A percentile compares a stretch with the other conserved stretches of the same genome.
These are phyloP conservation scores for Eupithecia tripunctaria DNA, from an alignment of 2,888 invertebrate species.

Conservation along the genomic window DNA sequence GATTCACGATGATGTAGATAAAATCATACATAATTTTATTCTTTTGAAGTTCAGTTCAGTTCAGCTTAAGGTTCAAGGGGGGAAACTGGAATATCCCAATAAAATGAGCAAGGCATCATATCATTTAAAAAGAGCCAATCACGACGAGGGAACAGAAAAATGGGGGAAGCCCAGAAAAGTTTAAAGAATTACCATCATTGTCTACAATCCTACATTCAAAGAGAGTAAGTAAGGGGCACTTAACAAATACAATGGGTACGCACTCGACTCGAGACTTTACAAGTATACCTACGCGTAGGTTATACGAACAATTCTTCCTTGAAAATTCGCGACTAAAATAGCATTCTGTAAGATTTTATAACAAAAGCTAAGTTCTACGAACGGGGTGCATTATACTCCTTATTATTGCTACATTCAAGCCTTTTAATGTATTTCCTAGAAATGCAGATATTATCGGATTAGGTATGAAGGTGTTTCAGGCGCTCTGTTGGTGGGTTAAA, in stretches of 20 bases:
- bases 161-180: constrained; percentile 42
- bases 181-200: constrained; percentile 50
- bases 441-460: not conserved
- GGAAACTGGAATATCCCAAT: no score
- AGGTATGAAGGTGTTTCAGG: not conserved
- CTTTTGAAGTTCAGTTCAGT: no score
- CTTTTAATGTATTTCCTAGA: not conserved
- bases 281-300: constrained; percentile 46
- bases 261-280: constrained; percentile 53
- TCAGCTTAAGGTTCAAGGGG: no score
- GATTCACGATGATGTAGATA: constrained; percentile 13
- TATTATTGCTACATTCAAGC: not conserved
- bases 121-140: constrained; percentile 16
- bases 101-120: constrained; percentile 2
- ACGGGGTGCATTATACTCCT: not conserved
- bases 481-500: not conserved
- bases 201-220: constrained; percentile 49
- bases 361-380: constrained; percentile 13
- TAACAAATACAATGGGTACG: constrained; percentile 55
- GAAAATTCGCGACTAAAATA: constrained; percentile 48
- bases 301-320: constrained; percentile 52
- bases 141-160: constrained; percentile 22
- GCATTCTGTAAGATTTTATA: constrained; percentile 29
- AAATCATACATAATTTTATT: no score
- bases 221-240: constrained; percentile 52